These are phyloP conservation scores for Pandion haliaetus DNA, from an alignment of 2,113 vertebrate genomes.

Conservation along the genomic window DNA sequence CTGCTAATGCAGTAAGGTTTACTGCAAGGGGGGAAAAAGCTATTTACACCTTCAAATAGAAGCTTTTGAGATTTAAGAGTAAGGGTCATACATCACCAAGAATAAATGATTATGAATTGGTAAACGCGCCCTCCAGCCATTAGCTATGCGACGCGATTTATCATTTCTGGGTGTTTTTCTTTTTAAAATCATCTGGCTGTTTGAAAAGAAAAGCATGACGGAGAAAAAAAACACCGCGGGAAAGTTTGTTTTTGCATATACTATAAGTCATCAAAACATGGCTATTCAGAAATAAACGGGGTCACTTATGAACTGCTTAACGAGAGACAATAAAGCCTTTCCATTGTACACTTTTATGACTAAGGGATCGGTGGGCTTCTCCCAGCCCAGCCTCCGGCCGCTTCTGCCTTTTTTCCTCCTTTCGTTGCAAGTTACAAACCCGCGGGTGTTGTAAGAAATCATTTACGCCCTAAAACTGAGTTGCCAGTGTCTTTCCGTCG, in stretches of 20 bases:
- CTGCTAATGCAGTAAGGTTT: conserved; percentile 85
- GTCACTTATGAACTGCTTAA: conserved; percentile 33
- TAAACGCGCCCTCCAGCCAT: conserved; percentile 87
- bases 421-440: not conserved
- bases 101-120: conserved; percentile 89
- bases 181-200: conserved; percentile 74
- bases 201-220: conserved; percentile 71
- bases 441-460: not conserved
- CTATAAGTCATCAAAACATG: conserved; percentile 69
- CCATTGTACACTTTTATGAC: conserved; percentile 53
- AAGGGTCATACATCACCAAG: conserved; percentile 88
- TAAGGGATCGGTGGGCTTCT: conserved; percentile 20
- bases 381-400: not conserved
- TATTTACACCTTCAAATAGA: conserved; percentile 88
- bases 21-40: conserved; percentile 74
- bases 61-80: conserved; percentile 86
- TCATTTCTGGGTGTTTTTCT: conserved; percentile 81
- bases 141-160: conserved; percentile 82
- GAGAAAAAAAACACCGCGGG: conserved; percentile 31
- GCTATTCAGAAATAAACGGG: conserved; percentile 51
- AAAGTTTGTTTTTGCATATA: conserved; percentile 80
- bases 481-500: not conserved
- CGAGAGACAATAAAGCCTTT: conserved; percentile 40
- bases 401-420: not conserved
- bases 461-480: not conserved